Evolutionary conservation across 2,797 vertebrate genomes (phyloP), one percentile per base, ranked within the genome.

Genomic region (Coregonus suidteri): DNA sequence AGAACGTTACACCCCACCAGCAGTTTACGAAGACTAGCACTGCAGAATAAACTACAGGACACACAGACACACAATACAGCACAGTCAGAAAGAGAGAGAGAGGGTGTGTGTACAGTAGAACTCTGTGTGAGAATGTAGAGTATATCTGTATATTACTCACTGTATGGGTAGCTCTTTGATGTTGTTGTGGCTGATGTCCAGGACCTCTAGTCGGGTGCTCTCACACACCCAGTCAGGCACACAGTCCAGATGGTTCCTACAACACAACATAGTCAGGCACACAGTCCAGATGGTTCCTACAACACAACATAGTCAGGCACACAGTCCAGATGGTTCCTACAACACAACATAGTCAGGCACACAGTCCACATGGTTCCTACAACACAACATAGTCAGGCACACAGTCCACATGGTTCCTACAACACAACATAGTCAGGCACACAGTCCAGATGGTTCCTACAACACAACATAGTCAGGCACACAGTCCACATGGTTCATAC

Each of bases 161-260:
- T 93, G 91, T 66, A 92, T 81, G 74, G 98, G 97, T 81, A 99
- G 95, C 78, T 98, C 97, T n/a, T 86, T 85, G 71, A 99, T 94
- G 82, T 85, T 92, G 91, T 99, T 99, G 84, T 96, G 96, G 87
- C 94, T 94, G 88, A 98, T 89, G 89, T 99, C 96, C 89, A 99
- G 82, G 82, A 97, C 96, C 90, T 99, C 98, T 78, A 99, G 93
- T 75, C 93, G 95, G 87, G 91, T 94, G 91, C 96, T 96, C 80
- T 97, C 96, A 90, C 94, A 96, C 68, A 98, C 90, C 97, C 98
- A 98, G 71, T 96, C 94, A 16, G 98, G 97, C 67, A 98, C 91
- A 41, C 41, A 41, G 41, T 34, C 31, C 31, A 34, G 31, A 34
- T 2, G 31, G 31, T 0, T 9, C 41, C 41, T 41, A 77, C 79